Percentiles rank a stretch among this genome's conserved stretches.
Conservation (phyloP, 2,797 vertebrate genomes). For the Cyprinodon diabolis region DNA sequence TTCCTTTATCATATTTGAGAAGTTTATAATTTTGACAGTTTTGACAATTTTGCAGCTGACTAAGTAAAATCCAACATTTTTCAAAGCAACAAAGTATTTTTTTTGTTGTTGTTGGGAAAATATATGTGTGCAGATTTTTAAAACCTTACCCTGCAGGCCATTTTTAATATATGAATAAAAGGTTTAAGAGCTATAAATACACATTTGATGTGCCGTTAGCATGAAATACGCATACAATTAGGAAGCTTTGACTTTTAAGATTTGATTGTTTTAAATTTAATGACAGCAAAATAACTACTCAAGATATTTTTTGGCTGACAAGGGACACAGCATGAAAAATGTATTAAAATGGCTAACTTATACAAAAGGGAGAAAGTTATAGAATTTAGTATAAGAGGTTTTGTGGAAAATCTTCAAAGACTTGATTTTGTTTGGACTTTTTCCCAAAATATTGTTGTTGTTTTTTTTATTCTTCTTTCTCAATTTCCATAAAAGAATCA, state of each 20-base stretch:
- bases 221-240: not conserved
- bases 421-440: not conserved
- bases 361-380: not conserved
- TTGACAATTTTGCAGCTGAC: too few species aligned
- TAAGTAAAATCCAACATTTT: not conserved
- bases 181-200: not conserved
- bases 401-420: not conserved
- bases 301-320: not conserved
- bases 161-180: not conserved
- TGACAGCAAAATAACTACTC: not conserved
- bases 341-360: not conserved
- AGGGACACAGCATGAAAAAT: not conserved
- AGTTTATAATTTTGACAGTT: conserved; percentile 1
- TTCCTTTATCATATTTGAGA: not conserved
- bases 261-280: not conserved
- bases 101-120: not conserved
- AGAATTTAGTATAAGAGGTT: not conserved
- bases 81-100: not conserved
- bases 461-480: not conserved
- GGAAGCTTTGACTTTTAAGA: not conserved
- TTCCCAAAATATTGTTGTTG: not conserved
- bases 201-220: not conserved
- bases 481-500: not conserved
- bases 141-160: not conserved
- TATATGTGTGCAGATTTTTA: not conserved